These are phyloP conservation scores for Mus spicilegus DNA, from an alignment of 2,113 vertebrate genomes.

Conservation along the genomic window DNA sequence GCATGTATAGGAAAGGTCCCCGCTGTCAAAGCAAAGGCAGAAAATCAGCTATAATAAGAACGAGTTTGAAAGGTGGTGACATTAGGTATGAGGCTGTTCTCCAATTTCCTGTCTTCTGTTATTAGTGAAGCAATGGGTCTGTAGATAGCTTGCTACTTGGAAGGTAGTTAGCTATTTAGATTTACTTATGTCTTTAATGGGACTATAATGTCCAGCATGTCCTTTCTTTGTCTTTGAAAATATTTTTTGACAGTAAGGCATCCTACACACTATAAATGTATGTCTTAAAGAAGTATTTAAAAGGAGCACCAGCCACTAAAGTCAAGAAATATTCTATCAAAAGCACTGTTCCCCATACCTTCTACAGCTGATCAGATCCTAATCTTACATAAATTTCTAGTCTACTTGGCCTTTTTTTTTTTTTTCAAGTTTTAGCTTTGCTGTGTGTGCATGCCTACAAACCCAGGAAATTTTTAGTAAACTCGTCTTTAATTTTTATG, in stretches of 20 bases:
- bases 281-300: background rate
- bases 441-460: background rate
- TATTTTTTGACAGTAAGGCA: background rate
- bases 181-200: background rate
- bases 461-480: background rate
- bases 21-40: background rate
- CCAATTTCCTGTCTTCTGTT: background rate
- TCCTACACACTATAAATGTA: background rate
- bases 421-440: background rate
- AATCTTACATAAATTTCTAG: background rate
- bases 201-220: constrained; percentile 4
- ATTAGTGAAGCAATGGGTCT: background rate
- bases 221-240: background rate
- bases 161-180: background rate
- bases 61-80: background rate
- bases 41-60: background rate
- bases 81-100: background rate
- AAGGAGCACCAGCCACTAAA: background rate
- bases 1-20: background rate
- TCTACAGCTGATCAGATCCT: background rate
- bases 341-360: background rate
- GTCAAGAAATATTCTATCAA: background rate
- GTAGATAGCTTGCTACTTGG: background rate
- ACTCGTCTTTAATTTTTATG: background rate
- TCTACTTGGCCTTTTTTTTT: background rate